phyloP scores from a whole-genome alignment of 2,113 vertebrate species.

The Benthochromis sp. region DNA sequence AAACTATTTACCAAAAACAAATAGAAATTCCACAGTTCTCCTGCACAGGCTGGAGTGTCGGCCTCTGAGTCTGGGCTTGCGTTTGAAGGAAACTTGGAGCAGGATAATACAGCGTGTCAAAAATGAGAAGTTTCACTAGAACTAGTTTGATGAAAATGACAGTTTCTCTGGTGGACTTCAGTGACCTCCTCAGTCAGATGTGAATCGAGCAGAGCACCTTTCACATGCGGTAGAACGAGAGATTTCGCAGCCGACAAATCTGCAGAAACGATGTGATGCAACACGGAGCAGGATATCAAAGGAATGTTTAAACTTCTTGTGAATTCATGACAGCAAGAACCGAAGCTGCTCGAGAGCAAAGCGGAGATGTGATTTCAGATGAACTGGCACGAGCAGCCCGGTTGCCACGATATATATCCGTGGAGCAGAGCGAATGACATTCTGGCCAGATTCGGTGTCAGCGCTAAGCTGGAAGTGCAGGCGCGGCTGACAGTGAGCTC shows the following conservation, averaged over 20 bases:
- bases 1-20: not conserved
- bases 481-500: not conserved
- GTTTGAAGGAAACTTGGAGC: not conserved
- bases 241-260: not conserved
- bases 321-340: not conserved
- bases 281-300: not conserved
- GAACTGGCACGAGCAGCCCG: not conserved
- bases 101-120: not conserved
- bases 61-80: not conserved
- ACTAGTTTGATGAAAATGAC: not conserved
- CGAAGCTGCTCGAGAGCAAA: not conserved
- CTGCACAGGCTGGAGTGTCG: not conserved
- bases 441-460: accelerated
- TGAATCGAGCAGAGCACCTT: not conserved
- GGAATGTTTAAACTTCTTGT: not conserved
- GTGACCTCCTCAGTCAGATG: not conserved
- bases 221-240: not conserved
- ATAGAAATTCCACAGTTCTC: not conserved
- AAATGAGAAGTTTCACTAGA: not conserved
- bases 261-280: not conserved
- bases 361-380: not conserved
- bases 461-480: not conserved
- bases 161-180: not conserved
- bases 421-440: not conserved
- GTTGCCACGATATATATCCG: not conserved